Conservation (phyloP, 2,888 invertebrate species). For the Yponomeuta evonymella region DNA sequence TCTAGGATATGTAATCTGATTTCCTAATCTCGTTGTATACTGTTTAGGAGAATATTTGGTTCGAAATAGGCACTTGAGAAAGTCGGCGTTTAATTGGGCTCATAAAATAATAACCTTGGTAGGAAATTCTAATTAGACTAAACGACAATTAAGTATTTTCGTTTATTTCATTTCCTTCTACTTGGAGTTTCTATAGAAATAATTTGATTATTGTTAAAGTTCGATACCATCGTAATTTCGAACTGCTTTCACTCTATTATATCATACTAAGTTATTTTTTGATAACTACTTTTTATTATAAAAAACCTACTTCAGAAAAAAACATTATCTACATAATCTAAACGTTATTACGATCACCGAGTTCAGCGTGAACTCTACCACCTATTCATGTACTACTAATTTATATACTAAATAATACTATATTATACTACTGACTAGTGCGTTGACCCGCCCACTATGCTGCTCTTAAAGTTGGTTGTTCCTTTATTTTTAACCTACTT, state of each 20-base stretch:
- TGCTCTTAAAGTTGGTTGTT: too few relatives aligned
- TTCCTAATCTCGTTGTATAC: neutral
- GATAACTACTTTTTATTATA: too few relatives aligned
- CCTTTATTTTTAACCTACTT: too few relatives aligned
- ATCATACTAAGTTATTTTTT: too few relatives aligned
- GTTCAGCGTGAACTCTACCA: too few relatives aligned
- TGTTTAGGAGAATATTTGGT: neutral
- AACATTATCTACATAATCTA: too few relatives aligned
- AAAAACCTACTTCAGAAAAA: too few relatives aligned
- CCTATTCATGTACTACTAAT: too few relatives aligned
- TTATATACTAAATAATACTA: too few relatives aligned
- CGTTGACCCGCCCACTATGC: too few relatives aligned
- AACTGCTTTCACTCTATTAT: neutral
- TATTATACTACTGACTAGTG: too few relatives aligned
- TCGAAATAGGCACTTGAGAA: neutral
- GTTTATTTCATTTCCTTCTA: neutral
- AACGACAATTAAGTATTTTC: neutral
- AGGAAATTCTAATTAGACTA: neutral
- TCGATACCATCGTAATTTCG: neutral
- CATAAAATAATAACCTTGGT: neutral
- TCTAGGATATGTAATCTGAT: neutral
- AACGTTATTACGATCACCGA: too few relatives aligned
- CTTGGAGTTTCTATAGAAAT: neutral
- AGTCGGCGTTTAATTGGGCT: neutral
- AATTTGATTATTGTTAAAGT: conserved; percentile 2